These are phyloP conservation scores for Azemiops feae DNA, from an alignment of 2,113 vertebrate genomes.

Conservation along the genomic window DNA sequence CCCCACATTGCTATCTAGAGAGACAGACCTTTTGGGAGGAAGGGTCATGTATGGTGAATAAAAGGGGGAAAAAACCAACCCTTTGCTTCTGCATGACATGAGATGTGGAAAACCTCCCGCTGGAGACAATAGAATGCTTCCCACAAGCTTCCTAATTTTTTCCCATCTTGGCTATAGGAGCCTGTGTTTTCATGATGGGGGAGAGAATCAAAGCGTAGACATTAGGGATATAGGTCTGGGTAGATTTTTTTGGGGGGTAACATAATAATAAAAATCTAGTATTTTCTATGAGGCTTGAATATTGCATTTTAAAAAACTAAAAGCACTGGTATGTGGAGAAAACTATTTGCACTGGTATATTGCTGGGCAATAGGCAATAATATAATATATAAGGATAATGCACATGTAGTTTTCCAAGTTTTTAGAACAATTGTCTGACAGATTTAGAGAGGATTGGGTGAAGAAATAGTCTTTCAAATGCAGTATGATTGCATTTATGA, in stretches of 20 bases:
- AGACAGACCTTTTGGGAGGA: background rate
- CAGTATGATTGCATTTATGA: background rate
- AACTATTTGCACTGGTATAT: background rate
- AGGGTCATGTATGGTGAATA: background rate
- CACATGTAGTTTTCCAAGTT: background rate
- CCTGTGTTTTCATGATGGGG: background rate
- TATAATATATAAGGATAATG: background rate
- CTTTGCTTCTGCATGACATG: background rate
- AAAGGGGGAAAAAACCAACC: background rate
- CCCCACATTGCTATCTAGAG: background rate
- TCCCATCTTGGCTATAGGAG: background rate
- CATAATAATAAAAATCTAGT: background rate
- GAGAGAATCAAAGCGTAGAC: background rate
- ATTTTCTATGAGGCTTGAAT: background rate
- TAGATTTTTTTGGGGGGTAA: background rate
- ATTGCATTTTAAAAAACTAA: background rate
- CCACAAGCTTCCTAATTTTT: background rate
- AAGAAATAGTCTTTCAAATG: background rate
- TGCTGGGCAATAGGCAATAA: background rate
- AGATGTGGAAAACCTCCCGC: background rate
- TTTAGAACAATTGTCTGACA: background rate
- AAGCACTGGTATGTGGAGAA: background rate
- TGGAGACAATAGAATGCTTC: background rate
- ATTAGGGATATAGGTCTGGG: background rate
- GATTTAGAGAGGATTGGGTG: background rate